Percentiles rank a stretch among this genome's conserved stretches.
Evolutionary conservation across 2,113 vertebrate species (phyloP).

Genomic region (Dipodomys merriami): DNA sequence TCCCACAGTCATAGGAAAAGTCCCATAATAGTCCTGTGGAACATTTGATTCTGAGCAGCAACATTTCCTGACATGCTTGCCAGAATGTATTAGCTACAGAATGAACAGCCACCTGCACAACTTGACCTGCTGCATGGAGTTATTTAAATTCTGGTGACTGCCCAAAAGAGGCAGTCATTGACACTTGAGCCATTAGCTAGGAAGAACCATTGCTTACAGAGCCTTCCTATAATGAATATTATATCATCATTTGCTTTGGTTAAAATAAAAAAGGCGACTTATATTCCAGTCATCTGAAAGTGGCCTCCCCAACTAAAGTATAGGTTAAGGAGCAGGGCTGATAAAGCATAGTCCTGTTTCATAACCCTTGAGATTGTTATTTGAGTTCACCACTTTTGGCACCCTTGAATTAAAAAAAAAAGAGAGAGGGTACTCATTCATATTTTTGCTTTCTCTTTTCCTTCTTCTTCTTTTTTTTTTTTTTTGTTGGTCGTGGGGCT

Average conservation of each 20-base stretch:
- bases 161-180: neutral
- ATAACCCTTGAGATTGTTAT: neutral
- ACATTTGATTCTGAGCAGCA: slow-evolving; percentile 20
- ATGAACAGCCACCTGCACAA: neutral
- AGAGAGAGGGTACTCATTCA: neutral
- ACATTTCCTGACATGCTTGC: slow-evolving; percentile 37
- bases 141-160: slow-evolving; percentile 29
- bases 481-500: too few species aligned
- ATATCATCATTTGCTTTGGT: neutral
- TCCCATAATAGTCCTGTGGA: neutral
- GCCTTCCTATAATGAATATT: neutral
- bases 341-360: neutral
- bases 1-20: neutral
- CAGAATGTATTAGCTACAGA: slow-evolving; percentile 1
- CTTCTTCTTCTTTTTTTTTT: too few species aligned
- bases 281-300: neutral
- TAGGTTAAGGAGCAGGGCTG: neutral
- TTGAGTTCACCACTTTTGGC: neutral
- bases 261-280: neutral
- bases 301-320: neutral
- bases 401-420: neutral
- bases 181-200: neutral
- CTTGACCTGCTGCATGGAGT: neutral
- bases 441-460: too few species aligned
- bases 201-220: neutral